Evolutionary conservation across 2,888 invertebrate genomes (phyloP).

Genomic region (Temnothorax unifasciatus): DNA sequence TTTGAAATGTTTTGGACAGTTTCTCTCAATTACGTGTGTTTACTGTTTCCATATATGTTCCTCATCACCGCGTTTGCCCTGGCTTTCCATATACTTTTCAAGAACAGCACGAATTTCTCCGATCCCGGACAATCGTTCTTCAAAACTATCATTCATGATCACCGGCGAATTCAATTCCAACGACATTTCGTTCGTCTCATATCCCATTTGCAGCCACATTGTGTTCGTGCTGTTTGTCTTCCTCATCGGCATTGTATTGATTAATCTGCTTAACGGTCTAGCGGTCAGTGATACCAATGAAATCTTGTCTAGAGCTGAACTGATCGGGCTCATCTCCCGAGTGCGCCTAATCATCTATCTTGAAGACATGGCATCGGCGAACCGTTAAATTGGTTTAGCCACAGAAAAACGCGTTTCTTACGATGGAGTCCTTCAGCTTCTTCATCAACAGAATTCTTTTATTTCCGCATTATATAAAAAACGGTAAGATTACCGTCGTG

Average conservation of each 20-base stretch:
- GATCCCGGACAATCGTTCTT: slow-evolving; percentile 91
- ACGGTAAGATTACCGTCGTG: slow-evolving; percentile 82
- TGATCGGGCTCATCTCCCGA: slow-evolving; percentile 92
- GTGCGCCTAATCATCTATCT: slow-evolving; percentile 91
- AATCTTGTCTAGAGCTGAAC: slow-evolving; percentile 93
- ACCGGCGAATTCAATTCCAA: slow-evolving; percentile 95
- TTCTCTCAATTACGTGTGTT: slow-evolving; percentile 92
- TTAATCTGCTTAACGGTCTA: slow-evolving; percentile 94
- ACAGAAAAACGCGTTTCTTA: slow-evolving; percentile 84
- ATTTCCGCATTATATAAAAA: slow-evolving; percentile 90
- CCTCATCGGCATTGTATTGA: slow-evolving; percentile 93
- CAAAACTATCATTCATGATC: slow-evolving; percentile 95
- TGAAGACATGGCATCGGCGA: slow-evolving; percentile 90
- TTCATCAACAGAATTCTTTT: slow-evolving; percentile 88
- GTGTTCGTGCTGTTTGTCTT: slow-evolving; percentile 93
- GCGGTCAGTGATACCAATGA: slow-evolving; percentile 94
- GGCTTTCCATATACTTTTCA: slow-evolving; percentile 93
- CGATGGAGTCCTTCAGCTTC: slow-evolving; percentile 84
- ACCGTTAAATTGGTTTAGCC: slow-evolving; percentile 63
- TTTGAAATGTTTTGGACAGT: slow-evolving; percentile 95
- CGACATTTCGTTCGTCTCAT: slow-evolving; percentile 91
- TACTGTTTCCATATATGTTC: slow-evolving; percentile 93
- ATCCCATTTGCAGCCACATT: slow-evolving; percentile 91
- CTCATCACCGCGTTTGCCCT: slow-evolving; percentile 93
- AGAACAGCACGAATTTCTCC: slow-evolving; percentile 89